Base-by-base conservation (phyloP, 2,888 invertebrate species). In the Villa cingulata region DNA sequence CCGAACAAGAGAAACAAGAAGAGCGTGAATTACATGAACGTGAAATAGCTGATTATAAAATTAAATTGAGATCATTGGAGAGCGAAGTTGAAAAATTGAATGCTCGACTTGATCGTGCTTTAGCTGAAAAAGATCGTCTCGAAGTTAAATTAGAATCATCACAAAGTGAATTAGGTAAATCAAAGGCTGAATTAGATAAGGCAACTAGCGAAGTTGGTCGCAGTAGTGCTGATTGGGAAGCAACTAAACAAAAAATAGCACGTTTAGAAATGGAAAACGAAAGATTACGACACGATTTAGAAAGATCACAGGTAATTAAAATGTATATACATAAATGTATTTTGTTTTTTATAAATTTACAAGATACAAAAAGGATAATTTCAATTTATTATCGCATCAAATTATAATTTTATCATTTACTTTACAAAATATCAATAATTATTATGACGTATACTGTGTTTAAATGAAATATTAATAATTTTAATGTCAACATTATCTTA, bases 1-100 rank as follows among this genome's bases (percentile, higher is more conserved):
- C 92, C 38, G 95, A 96, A 70, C 86, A 90, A 57, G 96, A 97
- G 62, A 88, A 94, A 64, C 86, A 90, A 57, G 96, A 96, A 70
- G 96, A 97, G 68, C 77, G 94, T 54, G 95, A 95, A 61, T 73
- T 90, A 17, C 90, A 91, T 64, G 90, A 92, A 66, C 78, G 92
- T 58, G 90, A 92, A 67, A 80, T 92, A 59, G 90, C 92, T 46
- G 95, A 96, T 66, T 90, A 89, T 63, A 92, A 92, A 71, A 87
- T 92, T 80, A 92, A 92, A 70, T 75, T 92, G 51, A 90, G 91
- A 60, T 80, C 88, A 16, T 72, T 90, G 48, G 91, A 92, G 65
- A 89, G 89, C 58, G 92, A 92, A 72, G 89, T 91, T 14, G 88
- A 89, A 64, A 88, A 89, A 70, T 74, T 88, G 46, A 85, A 84